Evolutionary conservation across 1,140 invertebrate genomes (phyloP).

Genomic region (Ericerus pela): DNA sequence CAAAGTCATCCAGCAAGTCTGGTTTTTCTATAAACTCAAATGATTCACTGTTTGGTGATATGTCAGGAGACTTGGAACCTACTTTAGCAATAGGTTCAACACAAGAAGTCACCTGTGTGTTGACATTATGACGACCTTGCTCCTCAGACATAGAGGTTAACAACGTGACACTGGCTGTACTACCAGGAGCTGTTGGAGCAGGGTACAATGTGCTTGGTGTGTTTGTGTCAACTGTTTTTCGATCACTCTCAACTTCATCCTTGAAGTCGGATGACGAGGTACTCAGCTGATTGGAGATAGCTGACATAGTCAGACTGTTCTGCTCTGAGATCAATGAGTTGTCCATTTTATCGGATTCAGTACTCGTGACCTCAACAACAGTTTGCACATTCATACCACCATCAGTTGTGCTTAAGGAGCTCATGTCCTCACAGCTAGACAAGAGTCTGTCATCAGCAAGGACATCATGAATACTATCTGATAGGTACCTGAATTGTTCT

Average conservation of each 20-base stretch:
- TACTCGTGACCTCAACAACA: slow-evolving; percentile 3
- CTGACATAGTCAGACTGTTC: slow-evolving; percentile 31
- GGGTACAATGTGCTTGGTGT: neutral
- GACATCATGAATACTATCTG: no score
- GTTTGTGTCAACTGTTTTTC: neutral
- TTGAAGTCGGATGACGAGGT: slow-evolving; percentile 17
- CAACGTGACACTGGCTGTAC: neutral
- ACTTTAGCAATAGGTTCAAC: slow-evolving; percentile 37
- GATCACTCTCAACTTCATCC: neutral
- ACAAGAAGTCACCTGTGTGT: neutral
- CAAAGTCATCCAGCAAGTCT: slow-evolving; percentile 69
- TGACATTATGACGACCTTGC: neutral
- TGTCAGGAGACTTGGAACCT: slow-evolving; percentile 27
- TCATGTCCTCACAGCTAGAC: slow-evolving; percentile 37
- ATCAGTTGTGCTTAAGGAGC: slow-evolving; percentile 33
- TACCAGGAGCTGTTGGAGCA: neutral
- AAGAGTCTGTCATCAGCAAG: slow-evolving; percentile 35
- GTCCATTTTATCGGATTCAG: slow-evolving; percentile 33
- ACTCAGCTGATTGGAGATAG: slow-evolving; percentile 27
- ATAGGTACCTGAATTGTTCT: no score
- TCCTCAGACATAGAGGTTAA: neutral
- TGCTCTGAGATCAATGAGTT: slow-evolving; percentile 37
- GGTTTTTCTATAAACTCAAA: slow-evolving; percentile 78
- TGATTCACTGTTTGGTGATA: slow-evolving; percentile 72
- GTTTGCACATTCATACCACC: slow-evolving; percentile 2